Conservation (phyloP, 2,113 vertebrate species). For the Syrmaticus mikado region DNA sequence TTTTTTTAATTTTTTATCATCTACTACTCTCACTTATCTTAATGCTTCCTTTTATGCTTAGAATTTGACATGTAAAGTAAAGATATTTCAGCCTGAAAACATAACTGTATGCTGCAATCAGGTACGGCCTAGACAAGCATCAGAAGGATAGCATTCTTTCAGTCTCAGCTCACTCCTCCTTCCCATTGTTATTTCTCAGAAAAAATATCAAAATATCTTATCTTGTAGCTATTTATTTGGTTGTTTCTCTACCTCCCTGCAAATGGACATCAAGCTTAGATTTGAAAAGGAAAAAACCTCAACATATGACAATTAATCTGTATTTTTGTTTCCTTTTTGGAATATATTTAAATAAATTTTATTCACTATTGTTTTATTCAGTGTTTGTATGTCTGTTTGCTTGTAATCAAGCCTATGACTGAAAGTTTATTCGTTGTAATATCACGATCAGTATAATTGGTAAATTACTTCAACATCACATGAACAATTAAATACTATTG, state of each 20-base stretch:
- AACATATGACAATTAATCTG: background rate
- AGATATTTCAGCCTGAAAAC: background rate
- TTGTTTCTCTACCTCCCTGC: rapidly evolving
- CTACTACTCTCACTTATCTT: background rate
- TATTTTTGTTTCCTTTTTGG: background rate
- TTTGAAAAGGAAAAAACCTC: background rate
- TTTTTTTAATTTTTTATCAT: background rate
- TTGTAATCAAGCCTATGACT: background rate
- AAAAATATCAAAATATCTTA: background rate
- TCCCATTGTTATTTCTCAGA: background rate
- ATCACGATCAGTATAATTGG: background rate
- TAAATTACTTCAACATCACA: background rate
- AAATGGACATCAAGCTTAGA: background rate
- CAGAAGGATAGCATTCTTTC: background rate
- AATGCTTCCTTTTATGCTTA: background rate
- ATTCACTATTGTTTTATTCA: background rate
- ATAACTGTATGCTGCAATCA: background rate
- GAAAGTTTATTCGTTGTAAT: background rate
- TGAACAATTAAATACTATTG: background rate
- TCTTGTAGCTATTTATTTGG: background rate
- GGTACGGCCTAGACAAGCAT: background rate
- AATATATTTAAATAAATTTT: background rate
- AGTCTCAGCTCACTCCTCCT: background rate
- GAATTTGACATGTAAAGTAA: background rate
- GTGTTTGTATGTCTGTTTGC: background rate